A percentile compares a stretch with the other conserved stretches of the same genome.
phyloP scores from a whole-genome alignment of 2,113 vertebrate species.

The Archocentrus centrarchus region DNA sequence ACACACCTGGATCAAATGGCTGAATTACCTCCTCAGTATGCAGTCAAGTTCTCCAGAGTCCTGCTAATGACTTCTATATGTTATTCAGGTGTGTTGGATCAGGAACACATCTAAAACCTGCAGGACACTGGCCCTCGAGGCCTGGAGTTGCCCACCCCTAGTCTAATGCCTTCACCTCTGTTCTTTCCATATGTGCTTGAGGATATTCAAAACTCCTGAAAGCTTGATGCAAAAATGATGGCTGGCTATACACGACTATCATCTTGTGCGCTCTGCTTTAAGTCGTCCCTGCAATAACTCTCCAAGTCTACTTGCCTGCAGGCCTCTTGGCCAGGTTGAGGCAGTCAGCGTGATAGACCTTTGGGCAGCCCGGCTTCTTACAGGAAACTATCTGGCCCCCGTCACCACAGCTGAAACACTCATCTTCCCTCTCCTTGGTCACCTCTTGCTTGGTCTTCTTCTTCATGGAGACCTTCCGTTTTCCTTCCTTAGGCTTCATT shows the following conservation, averaged over 20 bases:
- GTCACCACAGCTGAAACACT: slow-evolving; percentile 98
- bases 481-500: slow-evolving; percentile 88
- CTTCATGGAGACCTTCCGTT: slow-evolving; percentile 86
- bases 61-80: no score
- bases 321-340: slow-evolving; percentile 96
- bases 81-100: no score
- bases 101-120: no score
- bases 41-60: no score
- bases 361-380: slow-evolving; percentile 96
- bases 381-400: slow-evolving; percentile 96
- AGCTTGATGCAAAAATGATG: not conserved
- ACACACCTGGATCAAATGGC: no score
- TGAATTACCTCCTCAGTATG: no score
- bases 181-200: not conserved
- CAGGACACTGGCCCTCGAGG: no score
- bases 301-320: slow-evolving; percentile 83
- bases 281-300: not conserved
- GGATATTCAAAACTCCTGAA: not conserved
- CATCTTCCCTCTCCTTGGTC: slow-evolving; percentile 94
- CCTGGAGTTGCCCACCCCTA: no score
- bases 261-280: not conserved
- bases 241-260: not conserved
- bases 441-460: slow-evolving; percentile 89
- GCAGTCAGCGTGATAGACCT: slow-evolving; percentile 97
- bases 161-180: not conserved